Conservation (phyloP, 2,888 invertebrate species). For the Cantharis lateralis region DNA sequence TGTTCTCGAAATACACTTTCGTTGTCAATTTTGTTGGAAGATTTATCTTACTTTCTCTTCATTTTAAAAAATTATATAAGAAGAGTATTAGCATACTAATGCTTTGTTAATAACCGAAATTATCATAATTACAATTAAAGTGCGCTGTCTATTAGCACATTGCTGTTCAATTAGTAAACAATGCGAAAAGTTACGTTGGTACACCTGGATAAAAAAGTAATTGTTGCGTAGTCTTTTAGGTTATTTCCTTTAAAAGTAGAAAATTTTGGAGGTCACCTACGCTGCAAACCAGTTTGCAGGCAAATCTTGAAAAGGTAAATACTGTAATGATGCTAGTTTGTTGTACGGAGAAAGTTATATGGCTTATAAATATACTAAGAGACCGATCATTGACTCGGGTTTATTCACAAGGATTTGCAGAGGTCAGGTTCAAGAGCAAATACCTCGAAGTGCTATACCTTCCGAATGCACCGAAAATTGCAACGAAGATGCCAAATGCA, state of each 20-base stretch:
- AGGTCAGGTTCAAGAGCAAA: constrained; percentile 28
- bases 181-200: background rate
- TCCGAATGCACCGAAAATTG: background rate
- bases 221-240: background rate
- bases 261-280: background rate
- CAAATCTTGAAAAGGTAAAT: background rate
- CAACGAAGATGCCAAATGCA: background rate
- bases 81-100: background rate
- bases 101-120: background rate
- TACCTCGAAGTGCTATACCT: background rate
- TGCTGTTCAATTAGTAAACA: background rate
- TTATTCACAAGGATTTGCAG: background rate
- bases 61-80: background rate
- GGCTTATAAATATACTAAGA: background rate
- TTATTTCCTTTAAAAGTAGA: background rate
- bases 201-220: background rate
- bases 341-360: background rate
- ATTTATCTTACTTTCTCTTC: background rate
- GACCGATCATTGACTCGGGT: background rate
- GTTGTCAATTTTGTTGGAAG: background rate
- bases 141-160: background rate
- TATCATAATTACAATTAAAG: background rate
- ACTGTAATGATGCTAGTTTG: background rate
- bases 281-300: background rate
- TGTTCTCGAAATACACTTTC: background rate